Evolutionary conservation across 2,113 vertebrate genomes (phyloP).

Genomic region (Daboia siamensis): DNA sequence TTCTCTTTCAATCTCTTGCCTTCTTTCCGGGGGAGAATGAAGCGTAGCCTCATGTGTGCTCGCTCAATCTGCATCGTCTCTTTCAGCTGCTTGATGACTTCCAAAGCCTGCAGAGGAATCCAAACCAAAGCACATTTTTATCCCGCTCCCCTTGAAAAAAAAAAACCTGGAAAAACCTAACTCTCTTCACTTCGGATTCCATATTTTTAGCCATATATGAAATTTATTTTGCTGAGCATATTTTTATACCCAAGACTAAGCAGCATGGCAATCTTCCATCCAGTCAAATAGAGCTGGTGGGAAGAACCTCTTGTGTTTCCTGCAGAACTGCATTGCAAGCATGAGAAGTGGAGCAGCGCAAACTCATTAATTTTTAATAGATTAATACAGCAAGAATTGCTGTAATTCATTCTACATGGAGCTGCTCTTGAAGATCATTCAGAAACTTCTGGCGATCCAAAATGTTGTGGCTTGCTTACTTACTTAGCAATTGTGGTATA

Average conservation of each 20-base stretch:
- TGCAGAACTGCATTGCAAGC: neutral
- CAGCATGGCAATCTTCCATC: neutral
- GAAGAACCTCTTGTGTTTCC: neutral
- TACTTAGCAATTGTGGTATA: neutral
- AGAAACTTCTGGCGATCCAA: neutral
- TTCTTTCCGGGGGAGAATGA: conserved; percentile 85
- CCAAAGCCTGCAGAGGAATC: conserved; percentile 78
- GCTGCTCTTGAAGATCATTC: neutral
- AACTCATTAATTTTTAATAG: neutral
- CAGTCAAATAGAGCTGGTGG: neutral
- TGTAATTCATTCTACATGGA: neutral
- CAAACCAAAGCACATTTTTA: neutral
- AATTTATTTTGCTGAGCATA: neutral
- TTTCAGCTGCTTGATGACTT: conserved; percentile 92
- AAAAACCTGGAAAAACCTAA: neutral
- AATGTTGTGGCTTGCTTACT: neutral
- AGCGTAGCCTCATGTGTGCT: conserved; percentile 90
- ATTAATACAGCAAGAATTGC: neutral
- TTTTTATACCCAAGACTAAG: neutral
- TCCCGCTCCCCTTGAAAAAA: neutral
- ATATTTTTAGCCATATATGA: neutral
- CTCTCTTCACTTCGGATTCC: neutral
- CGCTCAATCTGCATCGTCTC: conserved; percentile 94
- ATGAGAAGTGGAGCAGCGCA: neutral
- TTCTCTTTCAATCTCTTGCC: conserved; percentile 94